phyloP scores from a whole-genome alignment of 1,140 invertebrate species.

The Condylostylus longicornis region DNA sequence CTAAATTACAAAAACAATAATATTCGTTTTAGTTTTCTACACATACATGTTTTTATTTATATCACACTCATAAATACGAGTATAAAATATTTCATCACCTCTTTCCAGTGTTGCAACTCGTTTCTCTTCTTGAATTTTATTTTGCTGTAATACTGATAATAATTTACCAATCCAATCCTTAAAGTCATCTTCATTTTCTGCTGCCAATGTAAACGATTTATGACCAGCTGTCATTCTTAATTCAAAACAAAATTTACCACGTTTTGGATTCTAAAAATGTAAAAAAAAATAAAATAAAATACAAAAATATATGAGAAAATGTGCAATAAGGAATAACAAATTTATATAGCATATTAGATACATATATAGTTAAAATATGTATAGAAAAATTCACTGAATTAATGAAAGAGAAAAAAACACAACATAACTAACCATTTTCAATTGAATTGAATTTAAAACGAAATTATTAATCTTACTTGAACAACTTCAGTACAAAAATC shows the following conservation, averaged over 20 bases:
- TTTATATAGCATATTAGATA: not conserved
- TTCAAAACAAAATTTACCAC: constrained; percentile 78
- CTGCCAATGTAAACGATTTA: constrained; percentile 70
- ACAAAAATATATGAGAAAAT: not conserved
- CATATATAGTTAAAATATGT: not conserved
- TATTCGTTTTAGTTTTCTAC: no score
- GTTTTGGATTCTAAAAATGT: constrained; percentile 54
- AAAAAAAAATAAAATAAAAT: constrained; percentile 3
- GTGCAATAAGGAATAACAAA: not conserved
- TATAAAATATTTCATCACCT: constrained; percentile 23
- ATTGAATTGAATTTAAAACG: not conserved
- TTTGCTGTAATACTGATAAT: constrained; percentile 55
- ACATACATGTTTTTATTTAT: constrained; percentile 3
- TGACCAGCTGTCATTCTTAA: constrained; percentile 66
- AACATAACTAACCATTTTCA: not conserved
- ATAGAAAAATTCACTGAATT: not conserved
- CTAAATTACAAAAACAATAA: constrained; percentile 4
- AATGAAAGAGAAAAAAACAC: constrained; percentile 7
- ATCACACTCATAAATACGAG: not conserved
- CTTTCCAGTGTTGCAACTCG: constrained; percentile 46
- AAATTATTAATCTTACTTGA: constrained; percentile 39
- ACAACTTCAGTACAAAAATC: constrained; percentile 81
- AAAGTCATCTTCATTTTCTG: constrained; percentile 70
- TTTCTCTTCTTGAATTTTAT: constrained; percentile 57
- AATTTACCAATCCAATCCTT: constrained; percentile 69